Conservation (phyloP, 2,797 vertebrate species). For the Graptemys geographica region DNA sequence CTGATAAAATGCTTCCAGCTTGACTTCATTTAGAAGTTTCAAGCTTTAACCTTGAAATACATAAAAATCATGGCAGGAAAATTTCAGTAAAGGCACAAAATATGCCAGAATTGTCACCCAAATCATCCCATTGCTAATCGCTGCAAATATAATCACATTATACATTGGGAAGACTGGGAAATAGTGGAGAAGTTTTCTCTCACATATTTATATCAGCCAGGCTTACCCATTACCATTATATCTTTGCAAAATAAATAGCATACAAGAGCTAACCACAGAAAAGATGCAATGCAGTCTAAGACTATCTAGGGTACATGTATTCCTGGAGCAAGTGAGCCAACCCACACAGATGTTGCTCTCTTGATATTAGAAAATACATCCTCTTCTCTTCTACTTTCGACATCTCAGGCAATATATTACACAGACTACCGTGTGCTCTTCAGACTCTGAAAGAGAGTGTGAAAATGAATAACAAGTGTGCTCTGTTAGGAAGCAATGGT, state of each 20-base stretch:
- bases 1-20: neutral
- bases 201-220: neutral
- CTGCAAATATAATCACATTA: fast-evolving
- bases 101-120: neutral
- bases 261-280: neutral
- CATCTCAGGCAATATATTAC: neutral
- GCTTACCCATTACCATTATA: neutral
- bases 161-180: neutral
- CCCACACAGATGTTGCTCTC: fast-evolving
- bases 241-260: neutral
- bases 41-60: neutral
- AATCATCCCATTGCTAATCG: neutral
- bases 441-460: neutral
- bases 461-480: neutral
- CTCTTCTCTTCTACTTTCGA: neutral
- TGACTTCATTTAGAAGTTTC: neutral
- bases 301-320: neutral
- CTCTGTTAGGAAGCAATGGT: neutral
- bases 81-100: neutral
- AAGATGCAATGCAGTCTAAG: neutral
- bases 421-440: neutral
- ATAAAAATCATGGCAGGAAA: neutral
- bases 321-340: neutral
- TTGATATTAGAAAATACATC: neutral
- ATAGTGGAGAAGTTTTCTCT: neutral